Conservation (phyloP, 2,888 invertebrate species). For the Troides oblongomaculatus region DNA sequence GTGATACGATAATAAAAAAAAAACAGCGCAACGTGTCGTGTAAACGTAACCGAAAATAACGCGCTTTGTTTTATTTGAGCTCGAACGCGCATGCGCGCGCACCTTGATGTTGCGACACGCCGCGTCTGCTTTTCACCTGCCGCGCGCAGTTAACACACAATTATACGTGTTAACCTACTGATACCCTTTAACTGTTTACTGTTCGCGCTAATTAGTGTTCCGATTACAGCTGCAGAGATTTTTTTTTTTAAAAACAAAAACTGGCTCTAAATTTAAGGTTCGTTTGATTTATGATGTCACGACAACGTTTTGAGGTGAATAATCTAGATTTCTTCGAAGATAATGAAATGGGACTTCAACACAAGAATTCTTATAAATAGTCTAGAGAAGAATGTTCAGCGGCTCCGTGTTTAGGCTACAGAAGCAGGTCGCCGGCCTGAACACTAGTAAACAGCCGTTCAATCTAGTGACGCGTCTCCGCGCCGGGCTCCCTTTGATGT, state of each 20-base stretch:
- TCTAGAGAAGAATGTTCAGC: not conserved
- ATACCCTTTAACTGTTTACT: constrained; percentile 26
- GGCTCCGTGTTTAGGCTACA: not conserved
- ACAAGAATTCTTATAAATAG: no score
- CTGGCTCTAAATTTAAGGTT: not conserved
- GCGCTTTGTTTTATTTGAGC: constrained; percentile 32
- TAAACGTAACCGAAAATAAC: constrained; percentile 35
- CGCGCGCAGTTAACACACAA: constrained; percentile 16
- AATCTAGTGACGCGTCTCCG: no score
- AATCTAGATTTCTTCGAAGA: no score
- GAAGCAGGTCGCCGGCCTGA: not conserved
- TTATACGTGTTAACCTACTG: constrained; percentile 26
- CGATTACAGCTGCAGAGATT: constrained; percentile 2
- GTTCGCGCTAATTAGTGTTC: constrained; percentile 19
- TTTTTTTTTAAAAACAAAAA: not conserved
- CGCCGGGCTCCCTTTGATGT: no score
- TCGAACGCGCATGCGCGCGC: constrained; percentile 34
- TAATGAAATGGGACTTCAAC: no score
- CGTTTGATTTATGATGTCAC: not conserved
- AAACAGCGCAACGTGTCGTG: constrained; percentile 54
- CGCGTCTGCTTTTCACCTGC: constrained; percentile 23
- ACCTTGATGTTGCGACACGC: constrained; percentile 44
- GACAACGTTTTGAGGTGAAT: no score
- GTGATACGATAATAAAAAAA: constrained; percentile 57
- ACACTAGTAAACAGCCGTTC: not conserved